Evolutionary conservation across 2,113 vertebrate genomes (phyloP).

Genomic region (Xiphorhynchus elegans): DNA sequence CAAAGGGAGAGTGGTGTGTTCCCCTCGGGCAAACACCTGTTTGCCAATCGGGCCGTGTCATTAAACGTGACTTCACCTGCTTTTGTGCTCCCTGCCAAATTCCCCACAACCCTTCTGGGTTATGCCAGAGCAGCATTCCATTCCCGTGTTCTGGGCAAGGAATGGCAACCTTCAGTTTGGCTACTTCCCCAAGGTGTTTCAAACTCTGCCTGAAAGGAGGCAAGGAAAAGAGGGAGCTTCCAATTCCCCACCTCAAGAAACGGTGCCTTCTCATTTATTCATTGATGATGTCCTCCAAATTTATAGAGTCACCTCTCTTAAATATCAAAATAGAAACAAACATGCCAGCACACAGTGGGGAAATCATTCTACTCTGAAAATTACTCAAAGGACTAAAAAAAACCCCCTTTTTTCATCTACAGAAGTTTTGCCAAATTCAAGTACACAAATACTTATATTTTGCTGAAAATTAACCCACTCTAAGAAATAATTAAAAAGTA

Average conservation of each 20-base stretch:
- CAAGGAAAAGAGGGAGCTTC: neutral
- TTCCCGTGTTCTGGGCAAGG: constrained; percentile 64
- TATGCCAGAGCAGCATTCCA: constrained; percentile 67
- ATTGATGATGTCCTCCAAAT: neutral
- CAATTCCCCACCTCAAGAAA: constrained; percentile 29
- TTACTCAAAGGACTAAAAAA: neutral
- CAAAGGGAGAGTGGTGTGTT: constrained; percentile 47
- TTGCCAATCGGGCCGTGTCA: constrained; percentile 58
- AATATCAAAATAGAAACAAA: neutral
- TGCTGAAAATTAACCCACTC: neutral
- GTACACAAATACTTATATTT: neutral
- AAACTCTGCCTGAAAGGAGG: constrained; percentile 16
- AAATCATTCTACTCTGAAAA: neutral
- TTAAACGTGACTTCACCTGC: constrained; percentile 63
- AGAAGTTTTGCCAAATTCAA: neutral
- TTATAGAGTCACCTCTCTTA: neutral
- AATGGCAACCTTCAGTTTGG: constrained; percentile 58
- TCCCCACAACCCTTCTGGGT: constrained; percentile 38
- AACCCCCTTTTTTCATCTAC: neutral
- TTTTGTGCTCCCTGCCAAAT: constrained; percentile 60
- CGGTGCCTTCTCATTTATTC: neutral
- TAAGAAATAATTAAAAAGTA: neutral
- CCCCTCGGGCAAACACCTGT: constrained; percentile 81
- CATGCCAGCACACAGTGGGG: neutral
- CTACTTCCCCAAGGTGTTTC: constrained; percentile 47